Conservation (phyloP, 2,888 invertebrate species). For the Andrena bucephala region DNA sequence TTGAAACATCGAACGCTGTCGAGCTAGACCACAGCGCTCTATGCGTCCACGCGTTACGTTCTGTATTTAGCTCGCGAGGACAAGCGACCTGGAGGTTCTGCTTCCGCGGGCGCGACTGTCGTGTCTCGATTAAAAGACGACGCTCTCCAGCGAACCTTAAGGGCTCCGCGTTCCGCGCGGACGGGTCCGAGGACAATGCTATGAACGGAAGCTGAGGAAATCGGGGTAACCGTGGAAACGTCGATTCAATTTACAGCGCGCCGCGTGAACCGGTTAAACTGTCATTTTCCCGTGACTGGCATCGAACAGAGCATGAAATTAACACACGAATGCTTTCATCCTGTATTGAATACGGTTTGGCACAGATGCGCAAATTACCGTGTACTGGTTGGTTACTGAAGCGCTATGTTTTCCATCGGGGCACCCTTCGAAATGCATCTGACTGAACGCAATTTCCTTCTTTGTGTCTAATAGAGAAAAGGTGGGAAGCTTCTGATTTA, state of each 20-base stretch:
- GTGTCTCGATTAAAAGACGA: background rate
- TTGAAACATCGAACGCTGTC: conserved; percentile 7
- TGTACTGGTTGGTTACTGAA: conserved; percentile 10
- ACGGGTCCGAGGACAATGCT: background rate
- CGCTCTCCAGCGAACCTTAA: background rate
- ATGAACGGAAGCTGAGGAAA: background rate
- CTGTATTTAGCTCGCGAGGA: conserved; percentile 2
- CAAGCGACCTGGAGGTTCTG: background rate
- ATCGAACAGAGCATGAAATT: conserved; percentile 39
- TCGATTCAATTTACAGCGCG: conserved; percentile 47
- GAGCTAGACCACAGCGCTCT: conserved; percentile 1
- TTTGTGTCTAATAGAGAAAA: background rate
- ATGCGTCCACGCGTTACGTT: background rate
- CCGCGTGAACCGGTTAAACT: conserved; percentile 36
- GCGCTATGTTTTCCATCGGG: conserved; percentile 11
- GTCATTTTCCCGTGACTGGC: conserved; percentile 41
- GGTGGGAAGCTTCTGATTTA: background rate
- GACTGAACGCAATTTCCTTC: conserved; percentile 1
- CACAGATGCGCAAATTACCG: conserved; percentile 16
- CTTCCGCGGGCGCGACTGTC: background rate
- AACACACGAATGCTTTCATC: conserved; percentile 38
- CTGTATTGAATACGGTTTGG: conserved; percentile 10
- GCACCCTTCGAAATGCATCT: background rate
- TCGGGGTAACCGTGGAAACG: conserved; percentile 5
- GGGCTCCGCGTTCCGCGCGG: background rate